Conservation (phyloP, 2,113 vertebrate species). For the Oreochromis aureus region DNA sequence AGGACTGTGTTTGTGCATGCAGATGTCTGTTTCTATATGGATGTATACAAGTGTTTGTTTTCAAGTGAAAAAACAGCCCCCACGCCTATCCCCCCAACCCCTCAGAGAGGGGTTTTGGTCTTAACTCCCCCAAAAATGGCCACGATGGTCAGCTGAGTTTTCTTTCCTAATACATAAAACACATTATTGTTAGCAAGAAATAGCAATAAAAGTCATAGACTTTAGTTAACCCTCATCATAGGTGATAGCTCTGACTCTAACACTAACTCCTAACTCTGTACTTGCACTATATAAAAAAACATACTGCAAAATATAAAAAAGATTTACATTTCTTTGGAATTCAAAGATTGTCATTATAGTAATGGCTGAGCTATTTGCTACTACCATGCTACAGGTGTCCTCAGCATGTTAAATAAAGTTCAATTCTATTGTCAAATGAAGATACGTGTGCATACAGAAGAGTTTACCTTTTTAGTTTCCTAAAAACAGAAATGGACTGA, state of each 20-base stretch:
- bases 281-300: background rate
- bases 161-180: background rate
- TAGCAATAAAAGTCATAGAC: background rate
- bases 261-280: background rate
- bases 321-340: background rate
- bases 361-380: background rate
- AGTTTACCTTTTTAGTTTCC: background rate
- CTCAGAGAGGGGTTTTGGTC: accelerated
- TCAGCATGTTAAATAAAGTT: background rate
- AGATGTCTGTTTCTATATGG: background rate
- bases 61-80: background rate
- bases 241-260: background rate
- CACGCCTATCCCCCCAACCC: background rate
- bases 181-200: background rate
- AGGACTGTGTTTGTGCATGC: background rate
- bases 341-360: background rate
- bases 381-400: background rate
- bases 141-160: background rate
- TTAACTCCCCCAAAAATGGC: background rate
- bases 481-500: background rate
- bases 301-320: background rate
- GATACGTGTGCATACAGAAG: background rate
- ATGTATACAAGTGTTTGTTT: background rate
- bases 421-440: accelerated
- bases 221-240: background rate